Percentiles rank a stretch among this genome's conserved stretches.
phyloP scores from a whole-genome alignment of 2,113 vertebrate species.

The Sakesphorus luctuosus region DNA sequence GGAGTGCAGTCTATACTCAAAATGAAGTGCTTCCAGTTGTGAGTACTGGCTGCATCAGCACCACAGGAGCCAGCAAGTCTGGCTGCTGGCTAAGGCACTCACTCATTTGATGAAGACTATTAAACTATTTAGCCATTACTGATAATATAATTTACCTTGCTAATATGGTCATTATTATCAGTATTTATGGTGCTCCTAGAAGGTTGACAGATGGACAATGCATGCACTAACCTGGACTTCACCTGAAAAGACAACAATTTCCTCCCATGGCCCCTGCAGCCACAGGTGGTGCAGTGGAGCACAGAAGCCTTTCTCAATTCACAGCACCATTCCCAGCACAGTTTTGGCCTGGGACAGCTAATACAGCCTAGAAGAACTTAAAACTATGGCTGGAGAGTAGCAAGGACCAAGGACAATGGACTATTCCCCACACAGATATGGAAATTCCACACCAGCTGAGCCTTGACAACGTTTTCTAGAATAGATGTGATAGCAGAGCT shows the following conservation, averaged over 20 bases:
- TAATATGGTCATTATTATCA: constrained; percentile 27
- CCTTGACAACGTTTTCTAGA: not conserved
- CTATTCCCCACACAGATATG: fast-evolving
- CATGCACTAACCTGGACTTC: not conserved
- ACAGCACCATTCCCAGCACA: not conserved
- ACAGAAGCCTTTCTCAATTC: not conserved
- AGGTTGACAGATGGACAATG: not conserved
- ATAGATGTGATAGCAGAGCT: not conserved
- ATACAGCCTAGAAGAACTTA: not conserved
- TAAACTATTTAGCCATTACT: constrained; percentile 50
- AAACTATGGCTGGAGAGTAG: not conserved
- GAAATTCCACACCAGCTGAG: not conserved
- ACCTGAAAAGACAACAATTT: not conserved
- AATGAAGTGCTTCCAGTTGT: not conserved
- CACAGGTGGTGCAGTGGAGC: not conserved
- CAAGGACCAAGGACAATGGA: not conserved
- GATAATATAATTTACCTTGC: constrained; percentile 48
- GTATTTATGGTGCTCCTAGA: constrained; percentile 26
- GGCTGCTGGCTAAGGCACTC: not conserved
- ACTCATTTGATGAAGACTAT: constrained; percentile 30
- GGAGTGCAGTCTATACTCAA: not conserved
- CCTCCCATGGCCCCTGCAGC: not conserved
- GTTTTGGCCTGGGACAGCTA: not conserved
- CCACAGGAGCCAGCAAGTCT: constrained; percentile 57
- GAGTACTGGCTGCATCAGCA: not conserved